phyloP scores from a whole-genome alignment of 2,113 vertebrate genomes.

The Meleagris gallopavo region DNA sequence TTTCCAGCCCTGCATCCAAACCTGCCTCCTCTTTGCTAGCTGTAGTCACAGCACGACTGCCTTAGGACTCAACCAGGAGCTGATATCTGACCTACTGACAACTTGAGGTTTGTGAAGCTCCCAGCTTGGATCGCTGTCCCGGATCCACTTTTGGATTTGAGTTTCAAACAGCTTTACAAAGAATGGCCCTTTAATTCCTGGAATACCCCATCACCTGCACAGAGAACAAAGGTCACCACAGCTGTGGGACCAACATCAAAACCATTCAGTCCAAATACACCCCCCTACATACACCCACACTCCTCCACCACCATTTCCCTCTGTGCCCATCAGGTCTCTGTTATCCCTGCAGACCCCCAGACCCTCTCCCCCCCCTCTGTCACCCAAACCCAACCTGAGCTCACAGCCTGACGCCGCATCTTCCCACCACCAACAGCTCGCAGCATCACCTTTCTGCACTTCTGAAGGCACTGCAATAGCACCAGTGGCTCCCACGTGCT shows the following conservation, averaged over 20 bases:
- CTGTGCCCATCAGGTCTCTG: accelerated
- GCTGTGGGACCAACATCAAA: neutral
- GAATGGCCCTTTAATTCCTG: neutral
- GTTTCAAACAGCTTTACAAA: neutral
- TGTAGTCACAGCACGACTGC: neutral
- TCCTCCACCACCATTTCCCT: neutral
- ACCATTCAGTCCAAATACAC: neutral
- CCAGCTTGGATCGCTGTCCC: neutral
- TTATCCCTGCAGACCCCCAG: neutral
- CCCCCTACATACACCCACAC: neutral
- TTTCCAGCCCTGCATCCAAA: neutral
- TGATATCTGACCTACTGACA: accelerated
- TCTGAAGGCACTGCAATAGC: neutral
- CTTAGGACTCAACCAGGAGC: neutral
- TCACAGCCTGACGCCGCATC: neutral
- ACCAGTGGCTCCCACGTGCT: neutral
- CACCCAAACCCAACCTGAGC: neutral
- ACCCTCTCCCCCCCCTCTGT: neutral
- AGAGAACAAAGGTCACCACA: neutral
- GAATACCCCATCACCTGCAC: neutral
- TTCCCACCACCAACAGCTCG: neutral
- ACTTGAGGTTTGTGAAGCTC: neutral
- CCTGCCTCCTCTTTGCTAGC: neutral
- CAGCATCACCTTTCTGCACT: neutral
- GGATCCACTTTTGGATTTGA: neutral